These are phyloP conservation scores for Halyomorpha halys DNA, from an alignment of 1,140 invertebrate species.

Conservation along the genomic window DNA sequence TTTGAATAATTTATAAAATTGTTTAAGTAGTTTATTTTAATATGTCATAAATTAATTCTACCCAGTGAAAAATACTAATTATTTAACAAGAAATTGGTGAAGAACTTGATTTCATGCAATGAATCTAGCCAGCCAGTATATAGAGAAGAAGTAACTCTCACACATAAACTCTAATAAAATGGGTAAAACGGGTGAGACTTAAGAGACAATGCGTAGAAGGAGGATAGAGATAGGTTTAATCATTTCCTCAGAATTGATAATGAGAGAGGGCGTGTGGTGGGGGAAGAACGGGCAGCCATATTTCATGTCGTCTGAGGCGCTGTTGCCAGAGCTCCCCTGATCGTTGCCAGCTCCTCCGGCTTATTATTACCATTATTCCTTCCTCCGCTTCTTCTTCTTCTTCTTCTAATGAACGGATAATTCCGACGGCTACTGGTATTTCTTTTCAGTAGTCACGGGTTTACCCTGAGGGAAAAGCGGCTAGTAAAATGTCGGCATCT, in stretches of 20 bases:
- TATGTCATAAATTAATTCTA: no score
- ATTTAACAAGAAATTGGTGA: no score
- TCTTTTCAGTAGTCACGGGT: no score
- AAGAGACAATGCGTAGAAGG: background rate
- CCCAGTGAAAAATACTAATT: no score
- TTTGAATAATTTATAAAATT: no score
- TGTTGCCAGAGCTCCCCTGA: conserved; percentile 24
- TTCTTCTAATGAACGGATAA: conserved; percentile 12
- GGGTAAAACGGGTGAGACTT: background rate
- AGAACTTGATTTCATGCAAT: no score
- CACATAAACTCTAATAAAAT: no score
- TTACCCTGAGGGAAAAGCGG: no score
- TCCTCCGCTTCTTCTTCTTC: conserved; percentile 14
- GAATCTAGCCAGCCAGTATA: no score
- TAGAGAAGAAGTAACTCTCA: no score
- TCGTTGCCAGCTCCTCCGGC: conserved; percentile 20
- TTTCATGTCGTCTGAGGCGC: conserved; percentile 28
- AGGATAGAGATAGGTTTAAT: conserved; percentile 20
- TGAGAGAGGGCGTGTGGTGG: conserved; percentile 12
- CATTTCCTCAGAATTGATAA: conserved; percentile 22
- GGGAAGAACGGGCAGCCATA: conserved; percentile 22
- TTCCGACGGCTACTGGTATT: background rate
- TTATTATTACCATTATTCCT: conserved; percentile 13
- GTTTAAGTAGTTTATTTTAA: no score
- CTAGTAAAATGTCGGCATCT: no score